Evolutionary conservation across 2,113 vertebrate species (phyloP), one percentile per base, ranked within the genome.

Genomic region (Entelurus aequoreus): DNA sequence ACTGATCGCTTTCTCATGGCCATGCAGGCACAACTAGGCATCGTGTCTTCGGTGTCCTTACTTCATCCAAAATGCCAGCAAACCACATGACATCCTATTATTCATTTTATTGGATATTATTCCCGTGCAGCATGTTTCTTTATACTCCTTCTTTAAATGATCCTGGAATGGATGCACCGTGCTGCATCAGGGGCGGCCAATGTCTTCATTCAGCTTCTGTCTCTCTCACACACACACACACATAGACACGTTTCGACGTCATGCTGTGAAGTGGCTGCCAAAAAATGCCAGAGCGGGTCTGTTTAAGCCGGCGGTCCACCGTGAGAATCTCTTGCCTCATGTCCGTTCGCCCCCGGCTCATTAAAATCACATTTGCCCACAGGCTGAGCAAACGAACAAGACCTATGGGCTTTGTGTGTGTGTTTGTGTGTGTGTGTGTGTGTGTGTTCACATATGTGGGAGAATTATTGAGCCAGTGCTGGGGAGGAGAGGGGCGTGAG

Each of bases 321-420:
- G 71, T 84, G 80, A 81, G 80, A 83, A 82, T 81, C 65, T 73
- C 74, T 11, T 71, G 71, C 78, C 73, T 83, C 72, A 80, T 74
- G 81, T 84, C 75, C 78, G 70, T 83, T 83, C 75, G 75, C 72
- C 81, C 74, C 60, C 4, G 77, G 77, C 82, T 88, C 79, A 84
- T 81, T 82, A 79, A 86, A 86, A 83, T 78, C 81, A 71, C 82
- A 80, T 82, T 82, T 85, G 72, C 81, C 84, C 71, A 75, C 72
- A 75, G 84, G 84, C 82, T 81, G 78, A 75, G 84, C 73, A 83
- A 86, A 79, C 65, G 67, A 68, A 85, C 10, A 46, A 80, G 78
- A 84, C 81, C 74, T 77, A 62, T 72, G 76, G 52, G 74, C 55
- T 58, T 58, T 9, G 60, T 71, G 55, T 55, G 67, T 44, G 42